Conservation (phyloP, 2,113 vertebrate genomes). For the Chaenocephalus aceratus region DNA sequence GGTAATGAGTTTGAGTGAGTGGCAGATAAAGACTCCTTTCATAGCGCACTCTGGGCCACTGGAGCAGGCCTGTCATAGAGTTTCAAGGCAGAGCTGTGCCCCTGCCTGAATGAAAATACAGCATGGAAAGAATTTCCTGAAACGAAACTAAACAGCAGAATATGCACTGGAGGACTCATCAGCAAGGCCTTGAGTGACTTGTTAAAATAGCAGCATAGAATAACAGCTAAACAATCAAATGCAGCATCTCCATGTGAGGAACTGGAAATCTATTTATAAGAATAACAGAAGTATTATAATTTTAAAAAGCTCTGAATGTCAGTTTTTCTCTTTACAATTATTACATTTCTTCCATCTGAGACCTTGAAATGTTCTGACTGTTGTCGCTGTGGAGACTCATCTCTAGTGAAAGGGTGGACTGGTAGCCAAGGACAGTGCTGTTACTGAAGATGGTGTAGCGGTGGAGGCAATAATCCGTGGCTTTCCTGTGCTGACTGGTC, state of each 20-base stretch:
- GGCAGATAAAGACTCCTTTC: constrained; percentile 77
- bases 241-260: constrained; percentile 8
- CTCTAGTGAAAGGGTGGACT: constrained; percentile 16
- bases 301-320: constrained; percentile 10
- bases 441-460: constrained; percentile 61
- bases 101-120: constrained; percentile 73
- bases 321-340: constrained; percentile 21
- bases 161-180: constrained; percentile 73
- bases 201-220: constrained; percentile 28
- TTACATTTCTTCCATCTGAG: constrained; percentile 12
- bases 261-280: constrained; percentile 17
- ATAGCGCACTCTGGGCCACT: constrained; percentile 65
- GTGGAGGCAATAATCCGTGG: constrained; percentile 72
- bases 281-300: constrained; percentile 13
- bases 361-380: constrained; percentile 37
- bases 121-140: constrained; percentile 84
- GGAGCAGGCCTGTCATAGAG: constrained; percentile 63
- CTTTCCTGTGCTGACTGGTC: constrained; percentile 74
- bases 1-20: constrained; percentile 58
- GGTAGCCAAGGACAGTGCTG: constrained; percentile 49
- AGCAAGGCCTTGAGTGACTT: constrained; percentile 59
- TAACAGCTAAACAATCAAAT: constrained; percentile 23
- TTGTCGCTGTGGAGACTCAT: constrained; percentile 36
- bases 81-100: constrained; percentile 66
- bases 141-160: constrained; percentile 85